Conservation (phyloP, 2,113 vertebrate species). For the Corythornis vintsioides region DNA sequence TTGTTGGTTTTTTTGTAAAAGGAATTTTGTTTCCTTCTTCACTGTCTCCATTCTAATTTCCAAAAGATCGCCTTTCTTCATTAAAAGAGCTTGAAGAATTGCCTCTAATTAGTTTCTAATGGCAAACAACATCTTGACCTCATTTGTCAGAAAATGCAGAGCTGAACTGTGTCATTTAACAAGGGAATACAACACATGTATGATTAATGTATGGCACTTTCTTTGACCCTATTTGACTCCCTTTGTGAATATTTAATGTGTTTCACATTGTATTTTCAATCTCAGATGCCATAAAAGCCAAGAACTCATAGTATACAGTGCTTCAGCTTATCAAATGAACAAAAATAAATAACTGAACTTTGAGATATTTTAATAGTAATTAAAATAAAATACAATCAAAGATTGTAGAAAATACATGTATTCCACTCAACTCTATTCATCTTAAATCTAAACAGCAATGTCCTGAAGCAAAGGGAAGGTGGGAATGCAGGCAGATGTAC, state of each 20-base stretch:
- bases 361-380: constrained; percentile 31
- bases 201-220: constrained; percentile 65
- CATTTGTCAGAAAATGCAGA: constrained; percentile 54
- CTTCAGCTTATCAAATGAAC: constrained; percentile 1
- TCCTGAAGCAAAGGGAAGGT: neutral
- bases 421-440: constrained; percentile 1
- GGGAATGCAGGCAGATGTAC: neutral
- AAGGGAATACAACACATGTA: constrained; percentile 57
- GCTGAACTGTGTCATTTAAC: constrained; percentile 37
- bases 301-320: neutral
- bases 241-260: constrained; percentile 60
- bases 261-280: constrained; percentile 39
- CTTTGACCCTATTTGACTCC: constrained; percentile 46
- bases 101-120: constrained; percentile 54
- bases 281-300: constrained; percentile 16
- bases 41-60: neutral
- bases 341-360: constrained; percentile 1
- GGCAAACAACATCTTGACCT: constrained; percentile 57
- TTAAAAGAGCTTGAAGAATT: constrained; percentile 3
- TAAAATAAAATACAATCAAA: constrained; percentile 22
- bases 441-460: constrained; percentile 6
- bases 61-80: constrained; percentile 15
- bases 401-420: neutral
- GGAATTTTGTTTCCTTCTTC: neutral
- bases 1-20: neutral